Base-by-base conservation (phyloP, 2,113 vertebrate species). In the Podilymbus podiceps region DNA sequence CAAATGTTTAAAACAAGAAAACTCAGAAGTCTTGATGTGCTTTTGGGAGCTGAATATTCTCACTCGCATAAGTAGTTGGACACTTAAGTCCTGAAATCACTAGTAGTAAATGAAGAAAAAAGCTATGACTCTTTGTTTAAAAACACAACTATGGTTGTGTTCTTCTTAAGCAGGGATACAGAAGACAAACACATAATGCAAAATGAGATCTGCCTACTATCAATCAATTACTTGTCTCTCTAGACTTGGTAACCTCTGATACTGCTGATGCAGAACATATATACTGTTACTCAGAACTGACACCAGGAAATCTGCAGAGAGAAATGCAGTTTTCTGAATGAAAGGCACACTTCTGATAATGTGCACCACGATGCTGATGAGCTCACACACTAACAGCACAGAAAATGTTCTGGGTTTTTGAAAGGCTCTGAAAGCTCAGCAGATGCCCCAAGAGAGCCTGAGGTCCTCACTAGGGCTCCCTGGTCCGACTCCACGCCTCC, bases 261-360 rank as follows among this genome's bases (percentile, higher is more conserved):
- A 50, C 40, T 22, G 33, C 35, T 50, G 56, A 60, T 63, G 75
- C 67, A 88, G 72, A 67, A 85, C 60, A 87, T 85, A 47, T 23
- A n/a, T 3, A 69, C 30, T 22, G 23, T 52, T 80, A 83, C 71
- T 83, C 71, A n/a, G n/a, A 78, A 93, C 63, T 76, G 27, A 14
- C 15, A 2, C 1, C 49, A 56, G 27, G 28, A 77, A 88, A 64
- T 13, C 31, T 68, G 31, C 49, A 30, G 19, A 72, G 60, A 82
- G 28, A 53, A 75, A 84, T 4, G n/a, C 8, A 31, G 12, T 9
- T 52, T 78, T 93, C 68, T 35, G 35, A 69, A 60, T 8, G n/a
- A 55, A 81, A 59, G 0, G 0, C 17, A 12, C 10, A 12, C 24
- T 63, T 53, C 7, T 49, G 53, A 19, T 85, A 49, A 60, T 0